Conservation (phyloP, 2,888 invertebrate species). For the Sarcophaga variegata region DNA sequence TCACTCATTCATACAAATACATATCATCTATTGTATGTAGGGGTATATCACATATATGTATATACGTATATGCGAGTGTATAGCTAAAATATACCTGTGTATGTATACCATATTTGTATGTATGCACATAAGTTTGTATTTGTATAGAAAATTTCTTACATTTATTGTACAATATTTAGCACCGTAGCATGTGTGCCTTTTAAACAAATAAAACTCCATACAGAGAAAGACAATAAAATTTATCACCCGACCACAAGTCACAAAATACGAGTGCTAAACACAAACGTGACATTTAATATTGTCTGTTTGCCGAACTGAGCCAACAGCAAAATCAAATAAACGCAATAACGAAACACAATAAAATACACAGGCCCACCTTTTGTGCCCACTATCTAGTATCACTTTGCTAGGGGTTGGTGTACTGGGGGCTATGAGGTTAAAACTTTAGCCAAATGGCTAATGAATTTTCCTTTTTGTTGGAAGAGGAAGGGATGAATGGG, state of each 20-base stretch:
- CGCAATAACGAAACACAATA: constrained; percentile 12
- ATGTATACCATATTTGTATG: not conserved
- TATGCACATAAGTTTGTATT: constrained; percentile 10
- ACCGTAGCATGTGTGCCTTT: constrained; percentile 50
- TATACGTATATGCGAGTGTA: not conserved
- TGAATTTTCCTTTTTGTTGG: constrained; percentile 10
- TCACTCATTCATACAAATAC: not conserved
- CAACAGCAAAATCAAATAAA: constrained; percentile 16
- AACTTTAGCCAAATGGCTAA: constrained; percentile 32
- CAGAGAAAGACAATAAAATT: constrained; percentile 74
- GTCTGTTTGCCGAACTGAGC: constrained; percentile 57
- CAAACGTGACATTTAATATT: constrained; percentile 75
- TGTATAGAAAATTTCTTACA: constrained; percentile 41
- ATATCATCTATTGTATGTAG: not conserved
- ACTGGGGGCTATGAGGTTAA: not conserved
- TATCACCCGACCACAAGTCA: constrained; percentile 75
- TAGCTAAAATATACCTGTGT: no score
- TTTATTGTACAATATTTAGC: constrained; percentile 48
- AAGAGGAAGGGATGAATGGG: not conserved
- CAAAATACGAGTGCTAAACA: constrained; percentile 72
- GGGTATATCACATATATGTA: not conserved
- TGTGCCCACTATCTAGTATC: constrained; percentile 9
- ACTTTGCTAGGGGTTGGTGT: not conserved
- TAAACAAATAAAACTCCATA: constrained; percentile 57
- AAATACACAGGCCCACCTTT: not conserved